Evolutionary conservation across 1,140 invertebrate genomes (phyloP), one percentile per base, ranked within the genome.

Genomic region (Anagrus nilaparvatae): DNA sequence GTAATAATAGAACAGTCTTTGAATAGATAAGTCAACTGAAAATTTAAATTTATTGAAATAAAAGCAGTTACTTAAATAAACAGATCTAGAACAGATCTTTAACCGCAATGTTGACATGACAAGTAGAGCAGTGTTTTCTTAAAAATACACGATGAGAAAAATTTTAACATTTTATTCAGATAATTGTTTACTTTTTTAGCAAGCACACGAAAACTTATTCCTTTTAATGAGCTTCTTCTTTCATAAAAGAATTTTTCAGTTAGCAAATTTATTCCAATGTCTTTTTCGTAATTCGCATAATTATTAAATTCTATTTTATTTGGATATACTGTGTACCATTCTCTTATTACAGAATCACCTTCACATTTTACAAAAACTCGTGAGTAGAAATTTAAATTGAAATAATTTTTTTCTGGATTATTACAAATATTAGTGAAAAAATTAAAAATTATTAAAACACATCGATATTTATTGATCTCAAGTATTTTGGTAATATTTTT

Each of bases 281-380:
- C 27, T 6, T 9, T 9, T n/a, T 29, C 20, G 13, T 21, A 32
- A 3, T 6, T 14, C 2, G 17, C 4, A 10, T 21, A 10, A 17
- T 31, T 30, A 9, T 9, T 12, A 2, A 32, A 16, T 24, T 32
- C 20, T 2, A 16, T 40, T 10, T 32, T 0, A 12, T 40, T 40
- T 0, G 29, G 8, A 24, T 24, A 12, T 2, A 46, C 23, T 0
- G 39, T 14, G 19, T 42, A 46, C 44, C 39, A 41, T n/a, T 46
- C 44, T 2, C 34, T 20, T 5, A 46, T 17, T 0, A n/a, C 24
- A 0, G 34, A 6, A 7, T 46, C 19, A 5, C 18, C 30, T 3
- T 42, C 32, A 25, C 44, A 46, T 16, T 46, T 46, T 4, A 46
- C 44, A 3, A 46, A 5, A 14, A 46, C 19, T 2, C 30, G 21